These are phyloP conservation scores for Epirrhoe tristata DNA, from an alignment of 2,888 invertebrate genomes.

Conservation along the genomic window DNA sequence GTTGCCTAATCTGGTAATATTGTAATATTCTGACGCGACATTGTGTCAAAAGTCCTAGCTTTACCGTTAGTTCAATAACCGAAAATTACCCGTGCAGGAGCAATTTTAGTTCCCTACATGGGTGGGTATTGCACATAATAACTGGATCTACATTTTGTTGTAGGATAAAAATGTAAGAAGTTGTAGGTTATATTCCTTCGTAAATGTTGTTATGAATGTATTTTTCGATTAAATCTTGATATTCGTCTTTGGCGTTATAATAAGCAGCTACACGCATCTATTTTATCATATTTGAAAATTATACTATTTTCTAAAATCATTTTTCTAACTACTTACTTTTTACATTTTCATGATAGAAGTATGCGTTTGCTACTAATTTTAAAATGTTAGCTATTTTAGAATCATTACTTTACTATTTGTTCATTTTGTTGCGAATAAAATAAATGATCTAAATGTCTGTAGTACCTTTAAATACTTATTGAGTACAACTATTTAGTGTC, in stretches of 20 bases:
- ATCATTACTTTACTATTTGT: not conserved
- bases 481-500: not conserved
- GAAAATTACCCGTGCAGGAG: not conserved
- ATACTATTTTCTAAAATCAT: not conserved
- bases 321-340: not conserved
- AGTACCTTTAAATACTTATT: not conserved
- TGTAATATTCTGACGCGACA: too few species aligned
- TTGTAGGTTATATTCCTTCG: conserved; percentile 25
- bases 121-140: not conserved
- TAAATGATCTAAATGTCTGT: not conserved
- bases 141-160: not conserved
- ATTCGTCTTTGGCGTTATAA: not conserved
- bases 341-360: not conserved
- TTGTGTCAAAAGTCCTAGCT: not conserved
- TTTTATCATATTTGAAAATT: conserved; percentile 1
- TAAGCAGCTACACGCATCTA: conserved; percentile 12
- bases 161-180: not conserved
- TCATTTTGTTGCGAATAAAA: not conserved
- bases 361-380: not conserved
- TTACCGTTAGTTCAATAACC: not conserved
- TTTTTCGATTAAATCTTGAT: conserved; percentile 18
- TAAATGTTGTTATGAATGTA: conserved; percentile 21
- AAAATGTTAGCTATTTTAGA: not conserved
- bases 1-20: too few species aligned
- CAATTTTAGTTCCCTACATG: too few species aligned